phyloP scores from a whole-genome alignment of 2,888 invertebrate species.

The Erebia aethiops region DNA sequence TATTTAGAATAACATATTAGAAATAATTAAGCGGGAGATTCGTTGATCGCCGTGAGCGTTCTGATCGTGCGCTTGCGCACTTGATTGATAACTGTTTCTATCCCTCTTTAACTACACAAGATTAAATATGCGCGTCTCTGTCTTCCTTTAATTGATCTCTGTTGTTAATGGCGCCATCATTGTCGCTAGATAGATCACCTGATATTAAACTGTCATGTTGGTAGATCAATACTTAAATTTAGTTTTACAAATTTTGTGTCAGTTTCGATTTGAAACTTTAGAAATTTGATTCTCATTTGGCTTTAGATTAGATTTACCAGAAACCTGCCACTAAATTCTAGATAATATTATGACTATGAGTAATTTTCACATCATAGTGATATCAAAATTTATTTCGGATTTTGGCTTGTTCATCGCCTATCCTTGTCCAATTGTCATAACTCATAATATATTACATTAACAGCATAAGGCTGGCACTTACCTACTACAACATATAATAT shows the following conservation, averaged over 20 bases:
- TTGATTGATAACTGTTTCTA: slow-evolving; percentile 75
- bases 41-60: slow-evolving; percentile 71
- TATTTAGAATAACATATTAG: slow-evolving; percentile 81
- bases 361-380: background rate
- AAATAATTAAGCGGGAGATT: slow-evolving; percentile 79
- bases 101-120: slow-evolving; percentile 51
- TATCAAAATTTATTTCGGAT: background rate
- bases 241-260: slow-evolving; percentile 9
- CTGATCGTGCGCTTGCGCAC: slow-evolving; percentile 71
- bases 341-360: background rate
- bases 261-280: background rate
- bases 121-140: slow-evolving; percentile 46
- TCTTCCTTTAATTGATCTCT: slow-evolving; percentile 75
- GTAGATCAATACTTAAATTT: background rate
- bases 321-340: background rate
- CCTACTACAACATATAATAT: too few relatives aligned
- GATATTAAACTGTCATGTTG: slow-evolving; percentile 60
- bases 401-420: too few relatives aligned
- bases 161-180: slow-evolving; percentile 75
- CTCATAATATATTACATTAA: too few relatives aligned
- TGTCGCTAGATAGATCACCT: slow-evolving; percentile 74
- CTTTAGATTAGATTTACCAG: too few relatives aligned
- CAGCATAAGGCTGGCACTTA: too few relatives aligned
- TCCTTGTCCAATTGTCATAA: too few relatives aligned
- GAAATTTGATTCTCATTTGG: too few relatives aligned